Conservation (phyloP, 1,140 invertebrate species). For the Drosophila truncata region DNA sequence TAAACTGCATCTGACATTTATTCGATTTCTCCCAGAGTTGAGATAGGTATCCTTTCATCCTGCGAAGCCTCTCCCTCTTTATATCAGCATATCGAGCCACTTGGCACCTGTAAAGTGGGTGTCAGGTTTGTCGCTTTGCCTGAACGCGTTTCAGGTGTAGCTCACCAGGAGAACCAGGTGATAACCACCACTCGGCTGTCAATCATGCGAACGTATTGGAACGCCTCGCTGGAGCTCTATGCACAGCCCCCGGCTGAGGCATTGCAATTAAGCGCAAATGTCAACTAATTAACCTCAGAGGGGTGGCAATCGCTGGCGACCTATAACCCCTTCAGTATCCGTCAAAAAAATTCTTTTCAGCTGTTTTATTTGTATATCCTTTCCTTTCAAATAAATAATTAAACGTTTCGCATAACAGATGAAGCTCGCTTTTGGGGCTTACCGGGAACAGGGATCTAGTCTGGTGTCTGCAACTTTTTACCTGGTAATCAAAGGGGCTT, state of each 20-base stretch:
- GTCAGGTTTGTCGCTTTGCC: constrained; percentile 72
- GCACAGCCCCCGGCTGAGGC: constrained; percentile 17
- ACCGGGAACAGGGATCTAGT: constrained; percentile 56
- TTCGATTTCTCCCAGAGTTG: neutral
- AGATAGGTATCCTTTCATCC: neutral
- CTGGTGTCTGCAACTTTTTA: constrained; percentile 41
- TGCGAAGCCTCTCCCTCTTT: no score
- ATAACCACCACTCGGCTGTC: constrained; percentile 45
- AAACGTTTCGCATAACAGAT: constrained; percentile 84
- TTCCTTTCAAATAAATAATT: constrained; percentile 84
- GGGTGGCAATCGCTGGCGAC: constrained; percentile 21
- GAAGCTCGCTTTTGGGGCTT: constrained; percentile 82
- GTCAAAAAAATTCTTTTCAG: constrained; percentile 51
- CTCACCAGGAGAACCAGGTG: neutral
- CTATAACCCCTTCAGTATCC: constrained; percentile 7
- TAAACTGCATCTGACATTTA: neutral
- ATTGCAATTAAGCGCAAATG: constrained; percentile 83
- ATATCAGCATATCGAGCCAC: constrained; percentile 12
- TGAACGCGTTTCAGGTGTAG: constrained; percentile 42
- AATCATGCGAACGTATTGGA: constrained; percentile 59
- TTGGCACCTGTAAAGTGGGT: constrained; percentile 62
- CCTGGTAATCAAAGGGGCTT: neutral
- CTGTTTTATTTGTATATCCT: constrained; percentile 35
- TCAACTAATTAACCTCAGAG: constrained; percentile 81
- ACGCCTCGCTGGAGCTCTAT: constrained; percentile 64